Percentiles rank a stretch among this genome's conserved stretches.
Evolutionary conservation across 2,888 invertebrate species (phyloP).

Genomic region (Scrobipalpa costella): DNA sequence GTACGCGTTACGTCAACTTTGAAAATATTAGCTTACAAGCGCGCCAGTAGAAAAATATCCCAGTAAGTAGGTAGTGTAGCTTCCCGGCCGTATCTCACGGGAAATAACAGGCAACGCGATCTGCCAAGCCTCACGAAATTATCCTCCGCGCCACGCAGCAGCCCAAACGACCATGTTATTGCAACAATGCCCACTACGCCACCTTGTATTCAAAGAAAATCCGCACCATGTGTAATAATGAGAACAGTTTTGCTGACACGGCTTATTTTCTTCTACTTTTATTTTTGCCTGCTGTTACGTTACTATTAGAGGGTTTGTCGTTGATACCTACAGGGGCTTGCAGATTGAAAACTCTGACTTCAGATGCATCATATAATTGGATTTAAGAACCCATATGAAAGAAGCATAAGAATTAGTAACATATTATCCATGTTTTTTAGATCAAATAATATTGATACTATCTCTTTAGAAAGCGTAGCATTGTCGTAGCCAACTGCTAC

Average conservation of each 20-base stretch:
- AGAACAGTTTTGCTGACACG: neutral
- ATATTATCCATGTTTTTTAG: no score
- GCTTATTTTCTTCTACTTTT: no score
- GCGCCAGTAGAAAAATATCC: slow-evolving; percentile 30
- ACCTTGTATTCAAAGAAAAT: slow-evolving; percentile 22
- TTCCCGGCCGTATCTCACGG: slow-evolving; percentile 47
- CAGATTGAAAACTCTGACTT: no score
- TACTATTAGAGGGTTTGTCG: no score
- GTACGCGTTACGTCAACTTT: neutral
- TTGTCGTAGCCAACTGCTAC: neutral
- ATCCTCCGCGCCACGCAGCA: slow-evolving; percentile 38
- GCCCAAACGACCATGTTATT: slow-evolving; percentile 31
- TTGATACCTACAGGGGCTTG: no score
- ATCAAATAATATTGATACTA: no score
- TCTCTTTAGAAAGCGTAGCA: neutral
- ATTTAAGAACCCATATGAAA: no score
- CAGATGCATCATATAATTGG: no score
- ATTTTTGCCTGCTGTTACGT: no score
- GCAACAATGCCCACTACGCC: slow-evolving; percentile 37
- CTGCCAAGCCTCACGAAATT: slow-evolving; percentile 45
- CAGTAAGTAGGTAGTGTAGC: slow-evolving; percentile 34
- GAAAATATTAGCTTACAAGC: slow-evolving; percentile 1
- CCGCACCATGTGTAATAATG: neutral
- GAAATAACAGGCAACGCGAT: slow-evolving; percentile 48
- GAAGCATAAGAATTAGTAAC: no score